Percentiles rank a stretch among this genome's conserved stretches.
Conservation (phyloP, 2,797 vertebrate genomes). For the Cyclopterus lumpus region DNA sequence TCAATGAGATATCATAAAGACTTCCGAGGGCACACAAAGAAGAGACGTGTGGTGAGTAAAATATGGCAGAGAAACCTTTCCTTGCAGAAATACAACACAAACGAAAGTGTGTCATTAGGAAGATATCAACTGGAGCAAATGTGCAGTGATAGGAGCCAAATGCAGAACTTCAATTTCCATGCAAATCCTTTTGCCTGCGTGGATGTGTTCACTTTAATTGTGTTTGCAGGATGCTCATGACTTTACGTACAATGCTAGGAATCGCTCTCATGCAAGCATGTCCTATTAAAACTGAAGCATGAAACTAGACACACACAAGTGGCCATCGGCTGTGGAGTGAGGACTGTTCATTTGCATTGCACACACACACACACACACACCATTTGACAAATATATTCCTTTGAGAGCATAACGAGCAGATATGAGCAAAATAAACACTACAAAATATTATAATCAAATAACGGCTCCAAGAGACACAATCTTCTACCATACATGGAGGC, state of each 20-base stretch:
- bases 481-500: not conserved
- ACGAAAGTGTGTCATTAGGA: not conserved
- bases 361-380: not conserved
- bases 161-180: constrained; percentile 11
- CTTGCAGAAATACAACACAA: not conserved
- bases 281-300: not conserved
- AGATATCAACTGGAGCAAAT: not conserved
- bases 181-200: constrained; percentile 5
- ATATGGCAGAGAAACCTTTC: not conserved
- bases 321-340: not conserved
- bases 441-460: constrained; percentile 6
- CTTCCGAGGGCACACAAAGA: not conserved
- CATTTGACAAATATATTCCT: not conserved
- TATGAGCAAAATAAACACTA: not conserved
- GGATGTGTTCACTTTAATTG: not conserved
- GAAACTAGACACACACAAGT: not conserved
- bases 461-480: not conserved
- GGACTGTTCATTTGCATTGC: not conserved
- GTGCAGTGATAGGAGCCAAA: not conserved
- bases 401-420: not conserved
- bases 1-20: constrained; percentile 8
- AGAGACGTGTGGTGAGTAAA: not conserved
- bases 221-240: not conserved
- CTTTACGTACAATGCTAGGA: not conserved
- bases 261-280: not conserved